Evolutionary conservation across 2,113 vertebrate species (phyloP), one percentile per base, ranked within the genome.

Genomic region (Nannospalax galili): DNA sequence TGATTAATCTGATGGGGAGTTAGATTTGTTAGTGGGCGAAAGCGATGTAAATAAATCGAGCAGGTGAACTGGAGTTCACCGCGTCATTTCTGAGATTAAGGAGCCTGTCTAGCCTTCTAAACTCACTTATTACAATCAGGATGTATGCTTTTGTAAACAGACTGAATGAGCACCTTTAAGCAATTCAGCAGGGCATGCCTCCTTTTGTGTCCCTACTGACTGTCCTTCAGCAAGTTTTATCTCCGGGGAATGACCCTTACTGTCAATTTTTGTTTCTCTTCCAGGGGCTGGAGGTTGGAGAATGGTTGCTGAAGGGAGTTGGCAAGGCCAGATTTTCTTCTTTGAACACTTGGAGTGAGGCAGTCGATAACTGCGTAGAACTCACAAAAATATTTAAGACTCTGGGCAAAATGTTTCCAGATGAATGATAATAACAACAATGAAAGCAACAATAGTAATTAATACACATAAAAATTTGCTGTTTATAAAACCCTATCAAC

Each of bases 41-140:
- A 96, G 97, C 96, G 97, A 96, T 97, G 97, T 95, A 98, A 98
- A 98, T 98, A 98, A 98, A 98, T 98, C 82, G 96, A 96, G 97
- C 93, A 97, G 98, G 98, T 98, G 98, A 98, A 98, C 96, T 97
- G 95, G 97, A 98, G 98, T 98, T 98, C 98, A 98, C 88, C 92
- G 94, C 97, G 97, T 97, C 97, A 95, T 96, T 92, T 89, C 95
- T 64, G 97, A 98, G 98, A 98, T 98, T 97, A 98, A 98, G 97
- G 97, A 97, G 97, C 82, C 88, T 82, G 96, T 96, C 96, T 98
- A 91, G 82, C 48, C 94, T 72, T 97, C 93, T 79, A 93, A 96
- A 95, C 95, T 98, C 97, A 97, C 94, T 97, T 97, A 97, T 97
- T 97, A 97, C 95, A 88, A 92, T 81, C 90, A 91, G 93, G 92